Conservation (phyloP, 2,113 vertebrate species). For the Cebidichthys violaceus region DNA sequence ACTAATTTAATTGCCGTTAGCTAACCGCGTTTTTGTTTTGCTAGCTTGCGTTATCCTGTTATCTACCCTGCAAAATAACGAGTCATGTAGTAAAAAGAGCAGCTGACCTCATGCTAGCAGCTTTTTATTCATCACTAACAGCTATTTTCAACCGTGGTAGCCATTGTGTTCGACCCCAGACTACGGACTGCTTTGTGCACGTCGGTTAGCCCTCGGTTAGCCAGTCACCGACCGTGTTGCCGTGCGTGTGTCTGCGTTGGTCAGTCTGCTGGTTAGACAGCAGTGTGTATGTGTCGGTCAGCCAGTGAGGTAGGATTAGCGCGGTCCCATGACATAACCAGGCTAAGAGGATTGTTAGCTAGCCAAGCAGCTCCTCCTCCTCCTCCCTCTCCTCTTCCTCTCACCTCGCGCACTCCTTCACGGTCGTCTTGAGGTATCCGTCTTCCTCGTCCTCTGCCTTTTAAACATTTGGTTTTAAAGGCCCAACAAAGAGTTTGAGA, state of each 20-base stretch:
- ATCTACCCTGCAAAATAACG: slow-evolving; percentile 22
- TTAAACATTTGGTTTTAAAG: slow-evolving; percentile 14
- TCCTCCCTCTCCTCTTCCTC: slow-evolving; percentile 54
- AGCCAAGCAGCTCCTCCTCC: slow-evolving; percentile 70
- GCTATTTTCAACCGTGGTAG: slow-evolving; percentile 52
- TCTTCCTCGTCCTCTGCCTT: slow-evolving; percentile 30
- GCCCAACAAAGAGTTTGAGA: slow-evolving; percentile 21
- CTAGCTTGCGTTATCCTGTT: slow-evolving; percentile 22
- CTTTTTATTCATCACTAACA: slow-evolving; percentile 47
- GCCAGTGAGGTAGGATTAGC: slow-evolving; percentile 79
- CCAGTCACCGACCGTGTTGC: slow-evolving; percentile 26
- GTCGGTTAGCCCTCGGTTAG: slow-evolving; percentile 41
- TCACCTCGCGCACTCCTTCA: slow-evolving; percentile 67
- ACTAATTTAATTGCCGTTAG: slow-evolving; percentile 16
- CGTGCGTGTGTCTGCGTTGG: slow-evolving; percentile 27
- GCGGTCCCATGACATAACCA: slow-evolving; percentile 80
- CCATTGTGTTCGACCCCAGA: slow-evolving; percentile 41
- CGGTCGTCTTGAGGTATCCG: slow-evolving; percentile 40
- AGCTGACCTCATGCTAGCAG: slow-evolving; percentile 49
- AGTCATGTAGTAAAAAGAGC: slow-evolving; percentile 42
- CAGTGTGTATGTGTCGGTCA: slow-evolving; percentile 55
- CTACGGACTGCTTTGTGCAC: slow-evolving; percentile 33
- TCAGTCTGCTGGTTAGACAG: slow-evolving; percentile 53
- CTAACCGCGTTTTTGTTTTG: slow-evolving; percentile 41
- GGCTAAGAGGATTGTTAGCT: slow-evolving; percentile 79